A percentile compares a stretch with the other conserved stretches of the same genome.
These are phyloP conservation scores for Sebastes fasciatus DNA, from an alignment of 2,113 vertebrate species.

Conservation along the genomic window DNA sequence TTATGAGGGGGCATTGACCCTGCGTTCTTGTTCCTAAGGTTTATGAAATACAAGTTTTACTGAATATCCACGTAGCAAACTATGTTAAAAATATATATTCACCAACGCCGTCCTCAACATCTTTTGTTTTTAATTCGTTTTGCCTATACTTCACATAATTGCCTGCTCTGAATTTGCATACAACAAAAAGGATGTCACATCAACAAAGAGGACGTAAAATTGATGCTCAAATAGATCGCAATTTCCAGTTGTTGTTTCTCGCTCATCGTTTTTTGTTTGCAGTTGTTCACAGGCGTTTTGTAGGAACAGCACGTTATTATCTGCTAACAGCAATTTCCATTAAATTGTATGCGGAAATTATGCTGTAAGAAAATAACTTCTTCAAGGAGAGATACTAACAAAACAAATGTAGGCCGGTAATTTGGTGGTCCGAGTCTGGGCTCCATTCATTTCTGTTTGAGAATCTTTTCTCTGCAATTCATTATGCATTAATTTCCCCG, in stretches of 20 bases:
- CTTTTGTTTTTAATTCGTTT: conserved; percentile 15
- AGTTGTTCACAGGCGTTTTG: conserved; percentile 22
- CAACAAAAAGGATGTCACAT: neutral
- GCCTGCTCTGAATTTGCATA: conserved; percentile 3
- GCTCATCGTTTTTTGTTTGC: conserved; percentile 8
- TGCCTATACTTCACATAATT: conserved; percentile 7
- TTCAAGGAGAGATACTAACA: conserved; percentile 22
- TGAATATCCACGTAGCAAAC: neutral
- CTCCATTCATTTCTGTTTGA: conserved; percentile 36
- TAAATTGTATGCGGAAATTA: conserved; percentile 50
- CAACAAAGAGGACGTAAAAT: conserved; percentile 1
- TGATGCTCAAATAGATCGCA: conserved; percentile 14
- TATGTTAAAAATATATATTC: neutral
- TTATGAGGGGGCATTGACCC: neutral
- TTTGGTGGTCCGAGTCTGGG: conserved; percentile 29
- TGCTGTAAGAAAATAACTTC: conserved; percentile 32
- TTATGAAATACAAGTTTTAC: conserved; percentile 20
- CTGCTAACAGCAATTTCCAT: conserved; percentile 35
- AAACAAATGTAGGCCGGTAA: conserved; percentile 29
- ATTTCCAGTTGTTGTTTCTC: conserved; percentile 9
- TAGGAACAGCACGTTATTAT: conserved; percentile 37
- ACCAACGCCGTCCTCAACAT: neutral
- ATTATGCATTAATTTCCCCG: conserved; percentile 52
- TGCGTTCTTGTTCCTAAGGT: neutral
- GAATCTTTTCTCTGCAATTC: conserved; percentile 29